A percentile compares a stretch with the other conserved stretches of the same genome.
These are phyloP conservation scores for Drosophila flavopinicola DNA, from an alignment of 2,888 invertebrate genomes.

Conservation along the genomic window DNA sequence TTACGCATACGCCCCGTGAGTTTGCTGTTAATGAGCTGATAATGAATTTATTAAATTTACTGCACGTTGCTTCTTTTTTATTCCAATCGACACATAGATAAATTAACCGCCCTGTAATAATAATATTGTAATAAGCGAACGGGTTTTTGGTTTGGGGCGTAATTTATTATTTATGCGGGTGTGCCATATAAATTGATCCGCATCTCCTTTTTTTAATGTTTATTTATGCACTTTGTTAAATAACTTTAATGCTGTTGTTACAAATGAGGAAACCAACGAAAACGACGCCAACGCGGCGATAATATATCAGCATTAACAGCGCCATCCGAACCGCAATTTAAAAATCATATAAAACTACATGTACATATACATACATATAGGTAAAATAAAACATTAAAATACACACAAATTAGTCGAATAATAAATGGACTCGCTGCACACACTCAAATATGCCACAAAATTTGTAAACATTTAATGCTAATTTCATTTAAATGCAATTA, in stretches of 20 bases:
- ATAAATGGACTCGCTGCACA: conserved; percentile 46
- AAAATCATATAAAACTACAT: conserved; percentile 33
- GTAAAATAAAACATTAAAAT: conserved; percentile 31
- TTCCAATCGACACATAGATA: conserved; percentile 54
- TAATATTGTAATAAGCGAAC: conserved; percentile 37
- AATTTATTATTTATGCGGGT: conserved; percentile 67
- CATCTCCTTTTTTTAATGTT: conserved; percentile 36
- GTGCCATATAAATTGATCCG: conserved; percentile 58
- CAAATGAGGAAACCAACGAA: conserved; percentile 19
- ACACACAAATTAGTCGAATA: conserved; percentile 60
- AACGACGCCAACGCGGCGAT: conserved; percentile 14
- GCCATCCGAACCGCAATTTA: conserved; percentile 44
- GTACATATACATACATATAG: conserved; percentile 7
- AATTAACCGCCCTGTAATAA: conserved; percentile 45
- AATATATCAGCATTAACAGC: conserved; percentile 65
- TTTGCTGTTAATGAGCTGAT: conserved; percentile 74
- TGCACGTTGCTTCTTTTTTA: conserved; percentile 38
- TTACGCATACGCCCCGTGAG: conserved; percentile 44
- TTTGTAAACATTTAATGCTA: conserved; percentile 74
- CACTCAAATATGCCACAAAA: conserved; percentile 49
- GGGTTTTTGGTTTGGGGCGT: conserved; percentile 3
- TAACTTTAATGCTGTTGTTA: conserved; percentile 62
- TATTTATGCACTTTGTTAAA: conserved; percentile 75
- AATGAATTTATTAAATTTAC: conserved; percentile 80
- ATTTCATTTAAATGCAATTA: conserved; percentile 78